Percentiles rank a stretch among this genome's conserved stretches.
phyloP scores from a whole-genome alignment of 2,797 vertebrate genomes.

The Tapera naevia region DNA sequence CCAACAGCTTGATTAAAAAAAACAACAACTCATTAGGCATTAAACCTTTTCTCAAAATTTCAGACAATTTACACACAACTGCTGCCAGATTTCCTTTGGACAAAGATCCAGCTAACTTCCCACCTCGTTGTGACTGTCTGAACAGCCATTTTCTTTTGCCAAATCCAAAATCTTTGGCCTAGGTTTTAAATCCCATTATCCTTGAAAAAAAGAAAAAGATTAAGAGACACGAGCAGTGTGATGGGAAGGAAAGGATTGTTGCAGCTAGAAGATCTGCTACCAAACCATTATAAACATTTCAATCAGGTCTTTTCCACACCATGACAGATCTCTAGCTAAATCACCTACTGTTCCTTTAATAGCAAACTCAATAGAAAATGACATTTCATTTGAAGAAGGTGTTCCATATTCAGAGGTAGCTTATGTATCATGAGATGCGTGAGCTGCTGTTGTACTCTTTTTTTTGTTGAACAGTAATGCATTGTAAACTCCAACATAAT shows the following conservation, averaged over 20 bases:
- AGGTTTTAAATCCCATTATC: not conserved
- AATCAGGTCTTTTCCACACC: slow-evolving; percentile 10
- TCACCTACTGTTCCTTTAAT: slow-evolving; percentile 56
- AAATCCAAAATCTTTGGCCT: not conserved
- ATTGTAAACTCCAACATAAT: slow-evolving; percentile 73
- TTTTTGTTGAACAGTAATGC: slow-evolving; percentile 70
- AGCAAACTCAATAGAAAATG: slow-evolving; percentile 39
- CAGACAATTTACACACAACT: not conserved
- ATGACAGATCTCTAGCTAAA: slow-evolving; percentile 13
- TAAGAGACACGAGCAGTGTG: not conserved
- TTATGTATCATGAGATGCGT: slow-evolving; percentile 21
- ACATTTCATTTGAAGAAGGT: slow-evolving; percentile 70
- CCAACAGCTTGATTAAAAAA: not conserved
- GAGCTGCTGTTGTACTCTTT: slow-evolving; percentile 43
- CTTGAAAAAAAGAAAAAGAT: not conserved
- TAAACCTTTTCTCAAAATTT: not conserved
- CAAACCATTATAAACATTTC: not conserved
- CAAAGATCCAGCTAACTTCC: not conserved
- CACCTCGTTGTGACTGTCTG: not conserved
- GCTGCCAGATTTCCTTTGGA: not conserved
- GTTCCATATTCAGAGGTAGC: slow-evolving; percentile 59
- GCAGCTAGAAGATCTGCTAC: not conserved
- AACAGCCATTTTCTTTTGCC: not conserved
- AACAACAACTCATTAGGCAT: not conserved
- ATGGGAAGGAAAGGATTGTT: not conserved